These are phyloP conservation scores for Halichoeres trimaculatus DNA, from an alignment of 2,113 vertebrate species.

Conservation along the genomic window DNA sequence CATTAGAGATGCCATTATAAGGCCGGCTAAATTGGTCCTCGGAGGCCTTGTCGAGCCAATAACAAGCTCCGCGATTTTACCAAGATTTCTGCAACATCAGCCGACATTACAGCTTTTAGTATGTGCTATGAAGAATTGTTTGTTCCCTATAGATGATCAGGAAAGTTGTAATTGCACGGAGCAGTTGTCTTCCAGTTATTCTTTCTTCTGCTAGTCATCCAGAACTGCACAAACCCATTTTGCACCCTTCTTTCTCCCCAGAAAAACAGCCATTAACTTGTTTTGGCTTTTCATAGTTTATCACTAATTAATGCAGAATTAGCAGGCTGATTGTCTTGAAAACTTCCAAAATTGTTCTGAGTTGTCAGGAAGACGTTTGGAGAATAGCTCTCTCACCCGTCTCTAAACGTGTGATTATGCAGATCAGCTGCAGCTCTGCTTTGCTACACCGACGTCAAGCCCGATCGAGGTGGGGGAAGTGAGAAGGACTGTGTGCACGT, in stretches of 20 bases:
- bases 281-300: conserved; percentile 40
- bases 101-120: conserved; percentile 63
- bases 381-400: conserved; percentile 36
- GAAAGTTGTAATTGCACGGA: conserved; percentile 28
- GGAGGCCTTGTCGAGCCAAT: conserved; percentile 52
- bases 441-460: conserved; percentile 18
- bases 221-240: conserved; percentile 10
- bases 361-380: conserved; percentile 40
- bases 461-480: background rate
- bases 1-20: conserved; percentile 75
- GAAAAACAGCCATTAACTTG: conserved; percentile 48
- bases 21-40: conserved; percentile 65
- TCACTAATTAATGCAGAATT: conserved; percentile 58
- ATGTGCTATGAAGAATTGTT: conserved; percentile 45
- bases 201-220: conserved; percentile 9
- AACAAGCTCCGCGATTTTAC: conserved; percentile 64
- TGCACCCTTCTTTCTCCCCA: background rate
- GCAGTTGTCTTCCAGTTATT: conserved; percentile 30
- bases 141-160: conserved; percentile 60
- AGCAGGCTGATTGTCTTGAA: conserved; percentile 51
- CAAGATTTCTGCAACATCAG: conserved; percentile 75
- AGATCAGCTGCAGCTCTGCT: conserved; percentile 47
- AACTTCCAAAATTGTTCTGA: conserved; percentile 33
- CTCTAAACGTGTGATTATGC: conserved; percentile 47
- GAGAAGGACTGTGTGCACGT: background rate